Evolutionary conservation across 2,113 vertebrate genomes (phyloP), one percentile per base, ranked within the genome.

Genomic region (Myiopsitta monachus): DNA sequence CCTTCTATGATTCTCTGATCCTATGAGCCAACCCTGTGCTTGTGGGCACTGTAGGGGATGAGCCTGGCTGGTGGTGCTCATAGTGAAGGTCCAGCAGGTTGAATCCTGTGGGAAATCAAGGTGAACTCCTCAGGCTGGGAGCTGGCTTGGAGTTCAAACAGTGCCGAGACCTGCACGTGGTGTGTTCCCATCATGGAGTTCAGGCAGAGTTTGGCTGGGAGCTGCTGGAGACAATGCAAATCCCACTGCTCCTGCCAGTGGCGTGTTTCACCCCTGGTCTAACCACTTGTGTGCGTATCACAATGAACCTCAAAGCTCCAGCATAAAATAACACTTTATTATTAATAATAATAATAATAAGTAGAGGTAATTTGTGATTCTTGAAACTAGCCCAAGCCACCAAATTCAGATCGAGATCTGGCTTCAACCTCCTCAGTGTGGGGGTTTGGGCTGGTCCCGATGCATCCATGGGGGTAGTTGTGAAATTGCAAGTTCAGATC

Each of bases 371-470:
- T 95, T 91, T 91, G 95, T 96, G 93, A 80, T 94, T 95, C 89
- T 92, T 95, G 96, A 96, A 94, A 85, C 68, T 6, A 67, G 64
- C 96, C 96, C 96, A 96, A 96, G 87, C 83, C 96, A 92, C 83
- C 87, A 39, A 69, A 54, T 62, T 81, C 77, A 83, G 95, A 95
- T 92, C 0, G 18, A 94, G 91, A 96, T 91, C 87, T 94, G 80
- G 33, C 82, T 88, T 76, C 89, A 81, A 1, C 59, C 76, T 92
- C 41, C 44, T 5, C 59, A 14, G 11, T 4, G 55, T 23, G 55
- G 90, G 64, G 85, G 9, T 66, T 61, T 51, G 87, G 83, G 79
- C 64, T 68, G 7, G 74, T 81, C 82, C 85, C 26, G 36, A 1
- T 14, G 46, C n/a, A 1, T 7, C 19, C 31, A 10, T 14, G 73